Percentiles rank a stretch among this genome's conserved stretches.
These are phyloP conservation scores for Dimorphilus gyrociliatus DNA, from an alignment of 2,888 invertebrate species.

Conservation along the genomic window DNA sequence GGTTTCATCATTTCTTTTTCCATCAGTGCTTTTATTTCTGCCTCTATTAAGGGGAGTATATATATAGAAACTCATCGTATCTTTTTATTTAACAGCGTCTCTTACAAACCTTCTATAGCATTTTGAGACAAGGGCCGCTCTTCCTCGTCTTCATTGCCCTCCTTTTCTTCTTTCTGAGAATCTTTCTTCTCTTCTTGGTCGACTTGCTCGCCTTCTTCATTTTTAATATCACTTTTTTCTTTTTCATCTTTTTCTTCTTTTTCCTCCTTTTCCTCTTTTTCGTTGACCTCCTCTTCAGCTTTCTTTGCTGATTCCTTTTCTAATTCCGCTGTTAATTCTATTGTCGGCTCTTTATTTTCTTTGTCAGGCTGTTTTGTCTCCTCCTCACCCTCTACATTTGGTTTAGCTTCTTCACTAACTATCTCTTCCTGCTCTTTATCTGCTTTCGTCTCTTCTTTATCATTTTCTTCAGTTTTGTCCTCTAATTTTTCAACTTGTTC, in stretches of 20 bases:
- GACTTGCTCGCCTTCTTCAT: slow-evolving; percentile 2
- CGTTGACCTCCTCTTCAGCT: neutral
- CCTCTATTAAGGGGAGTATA: slow-evolving; percentile 2
- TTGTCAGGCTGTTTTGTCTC: slow-evolving; percentile 6
- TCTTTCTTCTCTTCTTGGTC: too few relatives aligned
- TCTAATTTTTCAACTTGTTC: slow-evolving; percentile 2
- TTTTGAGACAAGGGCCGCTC: too few relatives aligned
- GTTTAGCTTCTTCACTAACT: slow-evolving; percentile 5
- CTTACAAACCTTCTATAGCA: slow-evolving; percentile 1
- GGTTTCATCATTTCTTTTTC: slow-evolving; percentile 5
- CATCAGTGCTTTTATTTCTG: slow-evolving; percentile 3
- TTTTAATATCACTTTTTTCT: slow-evolving; percentile 4
- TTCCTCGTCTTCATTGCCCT: slow-evolving; percentile 4
- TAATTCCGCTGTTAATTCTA: slow-evolving; percentile 4
- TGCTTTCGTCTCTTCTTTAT: slow-evolving; percentile 1
- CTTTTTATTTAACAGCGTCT: neutral
- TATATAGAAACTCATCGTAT: neutral
- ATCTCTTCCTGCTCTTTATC: slow-evolving; percentile 3
- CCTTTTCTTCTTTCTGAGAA: neutral
- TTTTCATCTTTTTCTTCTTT: slow-evolving; percentile 2
- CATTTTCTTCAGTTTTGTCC: slow-evolving; percentile 3
- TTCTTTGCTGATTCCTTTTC: slow-evolving; percentile 2
- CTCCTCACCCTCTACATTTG: slow-evolving; percentile 3
- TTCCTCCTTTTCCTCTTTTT: neutral
- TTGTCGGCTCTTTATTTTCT: slow-evolving; percentile 7